Evolutionary conservation across 2,888 invertebrate genomes (phyloP), one percentile per base, ranked within the genome.

Genomic region (Beris chalybata): DNA sequence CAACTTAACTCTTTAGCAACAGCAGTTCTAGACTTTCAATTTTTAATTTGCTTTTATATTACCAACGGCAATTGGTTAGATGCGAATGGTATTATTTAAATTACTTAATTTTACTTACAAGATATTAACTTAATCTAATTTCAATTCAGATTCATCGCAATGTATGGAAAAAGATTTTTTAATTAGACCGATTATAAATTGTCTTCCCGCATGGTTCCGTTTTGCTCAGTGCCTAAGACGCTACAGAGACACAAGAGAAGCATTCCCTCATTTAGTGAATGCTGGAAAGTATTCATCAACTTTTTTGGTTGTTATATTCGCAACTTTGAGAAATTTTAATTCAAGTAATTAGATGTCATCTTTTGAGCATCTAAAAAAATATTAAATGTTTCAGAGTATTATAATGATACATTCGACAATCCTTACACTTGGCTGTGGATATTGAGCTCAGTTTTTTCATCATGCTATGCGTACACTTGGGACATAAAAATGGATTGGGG

Each of bases 401-500:
- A 89, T 78, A 71, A 80, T 0, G 85, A 83, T 71, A 82, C 85
- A 0, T 88, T 87, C 77, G 88, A 89, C 73, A 93, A 92, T 80
- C 92, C 93, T 45, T 95, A 89, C 82, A 86, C 95, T 52, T 93
- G 93, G 85, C 81, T 93, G 55, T 97, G 97, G 97, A 87, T 99
- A 68, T 84, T 86, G 4, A 88, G 92, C 52, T 90, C 91, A 73
- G 79, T 97, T 43, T 81, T 95, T 4, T 95, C 94, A 64, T 97
- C 98, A 0, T 87, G 92, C 68, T 99, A 99, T 81, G 94, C 97
- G 0, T 95, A 96, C 79, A 91, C 93, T 2, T 99, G 99, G 98
- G 98, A 99, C 80, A 91, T 98, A 44, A 95, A 93, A 82, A 95
- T 99, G 93, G 99, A 99, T 84, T 99, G 99, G 99, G 97, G 97